phyloP scores from a whole-genome alignment of 2,113 vertebrate genomes.

The Parus major region DNA sequence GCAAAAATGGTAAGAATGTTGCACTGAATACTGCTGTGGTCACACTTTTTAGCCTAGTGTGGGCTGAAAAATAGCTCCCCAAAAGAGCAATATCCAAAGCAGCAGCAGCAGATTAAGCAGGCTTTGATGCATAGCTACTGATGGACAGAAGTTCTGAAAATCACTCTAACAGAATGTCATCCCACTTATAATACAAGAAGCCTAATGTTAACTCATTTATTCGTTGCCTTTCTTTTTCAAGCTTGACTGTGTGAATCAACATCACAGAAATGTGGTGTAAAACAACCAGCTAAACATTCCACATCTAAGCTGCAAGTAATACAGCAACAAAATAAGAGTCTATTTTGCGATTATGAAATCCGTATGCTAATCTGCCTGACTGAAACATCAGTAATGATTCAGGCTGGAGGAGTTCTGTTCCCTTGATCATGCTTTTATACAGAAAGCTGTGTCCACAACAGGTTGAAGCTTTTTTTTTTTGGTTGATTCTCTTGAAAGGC shows the following conservation, averaged over 20 bases:
- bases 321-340: not conserved
- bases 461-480: not conserved
- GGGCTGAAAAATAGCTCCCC: not conserved
- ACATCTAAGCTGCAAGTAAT: not conserved
- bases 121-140: not conserved
- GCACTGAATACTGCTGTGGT: not conserved
- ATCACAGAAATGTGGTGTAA: not conserved
- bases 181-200: not conserved
- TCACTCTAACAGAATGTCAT: not conserved
- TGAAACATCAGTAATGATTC: not conserved
- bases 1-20: not conserved
- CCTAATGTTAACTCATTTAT: not conserved
- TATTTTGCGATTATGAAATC: not conserved
- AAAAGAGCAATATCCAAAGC: not conserved
- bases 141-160: not conserved
- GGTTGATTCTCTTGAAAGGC: not conserved
- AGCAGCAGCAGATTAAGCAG: not conserved
- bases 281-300: not conserved
- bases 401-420: not conserved
- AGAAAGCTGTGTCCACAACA: not conserved
- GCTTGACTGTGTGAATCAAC: not conserved
- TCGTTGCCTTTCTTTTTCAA: not conserved
- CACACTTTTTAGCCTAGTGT: not conserved
- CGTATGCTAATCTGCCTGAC: not conserved
- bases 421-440: not conserved